phyloP scores from a whole-genome alignment of 2,113 vertebrate genomes.

The Chroicocephalus ridibundus region DNA sequence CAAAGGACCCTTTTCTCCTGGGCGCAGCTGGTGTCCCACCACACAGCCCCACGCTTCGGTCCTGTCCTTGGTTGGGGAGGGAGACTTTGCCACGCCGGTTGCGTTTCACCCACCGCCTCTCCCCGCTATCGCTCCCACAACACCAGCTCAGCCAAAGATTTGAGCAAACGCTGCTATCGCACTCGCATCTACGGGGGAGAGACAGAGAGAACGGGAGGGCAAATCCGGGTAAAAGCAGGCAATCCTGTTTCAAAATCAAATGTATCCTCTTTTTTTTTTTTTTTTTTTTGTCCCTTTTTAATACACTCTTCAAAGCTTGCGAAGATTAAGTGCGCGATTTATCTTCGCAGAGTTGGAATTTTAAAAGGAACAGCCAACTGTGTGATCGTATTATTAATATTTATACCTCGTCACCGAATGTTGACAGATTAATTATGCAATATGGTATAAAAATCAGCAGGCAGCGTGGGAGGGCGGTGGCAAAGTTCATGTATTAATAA shows the following conservation, averaged over 20 bases:
- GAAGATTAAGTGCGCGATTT: constrained; percentile 74
- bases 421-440: constrained; percentile 87
- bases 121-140: rapidly evolving
- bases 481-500: constrained; percentile 77
- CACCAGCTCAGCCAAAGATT: neutral
- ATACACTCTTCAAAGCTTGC: constrained; percentile 61
- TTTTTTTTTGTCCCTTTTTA: neutral
- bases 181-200: neutral
- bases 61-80: neutral
- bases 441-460: constrained; percentile 75
- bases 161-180: neutral
- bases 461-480: constrained; percentile 64
- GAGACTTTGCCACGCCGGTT: neutral
- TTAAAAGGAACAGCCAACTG: constrained; percentile 77
- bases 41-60: rapidly evolving
- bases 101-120: neutral
- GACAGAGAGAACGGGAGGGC: neutral
- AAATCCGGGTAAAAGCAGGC: neutral
- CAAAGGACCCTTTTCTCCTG: neutral
- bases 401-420: constrained; percentile 79
- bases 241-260: neutral
- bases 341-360: constrained; percentile 69
- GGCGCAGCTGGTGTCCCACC: neutral
- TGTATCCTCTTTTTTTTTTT: neutral
- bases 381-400: constrained; percentile 82